Evolutionary conservation across 2,888 invertebrate species (phyloP).

Genomic region (Diploptera punctata): DNA sequence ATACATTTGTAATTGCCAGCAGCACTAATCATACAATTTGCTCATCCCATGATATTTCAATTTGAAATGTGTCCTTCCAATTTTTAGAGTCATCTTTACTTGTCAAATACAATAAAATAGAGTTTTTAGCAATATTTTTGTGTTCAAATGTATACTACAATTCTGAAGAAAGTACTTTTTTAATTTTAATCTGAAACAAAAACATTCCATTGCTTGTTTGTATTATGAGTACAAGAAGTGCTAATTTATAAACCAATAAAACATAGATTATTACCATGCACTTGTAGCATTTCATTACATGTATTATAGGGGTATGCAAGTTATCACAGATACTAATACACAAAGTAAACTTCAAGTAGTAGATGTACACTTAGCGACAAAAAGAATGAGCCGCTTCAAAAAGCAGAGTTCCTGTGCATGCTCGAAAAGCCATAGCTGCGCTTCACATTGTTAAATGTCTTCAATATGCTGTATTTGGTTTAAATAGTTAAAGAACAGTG

Average conservation of each 20-base stretch:
- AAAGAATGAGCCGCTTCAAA: no score
- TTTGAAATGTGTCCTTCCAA: background rate
- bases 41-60: background rate
- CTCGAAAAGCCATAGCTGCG: no score
- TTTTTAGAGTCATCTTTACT: background rate
- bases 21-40: background rate
- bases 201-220: slow-evolving; percentile 25
- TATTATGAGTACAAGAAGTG: slow-evolving; percentile 23
- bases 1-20: background rate
- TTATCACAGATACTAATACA: no score
- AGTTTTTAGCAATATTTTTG: background rate
- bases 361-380: no score
- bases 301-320: no score
- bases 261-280: background rate
- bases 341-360: no score
- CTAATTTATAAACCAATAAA: background rate
- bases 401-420: no score
- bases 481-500: no score
- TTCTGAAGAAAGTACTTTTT: slow-evolving; percentile 1
- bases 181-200: background rate
- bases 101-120: no score
- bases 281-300: no score
- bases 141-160: background rate
- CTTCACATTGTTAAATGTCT: no score
- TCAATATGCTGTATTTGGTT: no score